Base-by-base conservation (phyloP, 2,113 vertebrate species). In the Ranitomeya imitator region DNA sequence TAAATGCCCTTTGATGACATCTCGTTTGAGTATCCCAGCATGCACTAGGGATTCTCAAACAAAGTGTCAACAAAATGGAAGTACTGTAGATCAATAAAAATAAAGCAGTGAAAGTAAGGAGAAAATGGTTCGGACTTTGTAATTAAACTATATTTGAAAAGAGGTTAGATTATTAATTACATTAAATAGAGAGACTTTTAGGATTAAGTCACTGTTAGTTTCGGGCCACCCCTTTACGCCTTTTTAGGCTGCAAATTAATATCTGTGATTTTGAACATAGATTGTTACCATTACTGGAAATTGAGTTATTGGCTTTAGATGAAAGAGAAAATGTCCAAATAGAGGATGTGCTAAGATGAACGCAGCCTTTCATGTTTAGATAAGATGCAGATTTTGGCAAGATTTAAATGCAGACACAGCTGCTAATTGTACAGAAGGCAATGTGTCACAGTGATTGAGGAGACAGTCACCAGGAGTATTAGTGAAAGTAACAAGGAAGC, bases 371-470 rank as follows among this genome's bases (percentile, higher is more conserved):
- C 23, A 79, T 79, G 37, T 79, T 79, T 19, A 79, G 76, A 86
- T 79, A 86, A 79, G 74, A 77, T 18, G 26, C n/a, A 79, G 74
- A 45, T 86, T 85, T 79, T 78, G 37, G 76, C 76, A 69, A 55
- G 37, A 31, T 76, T 57, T 6, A 51, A 45, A 37, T 74, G 8
- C 54, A 85, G 71, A 85, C 54, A 21, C 16, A 13, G 12, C 83
- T 57, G 37, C 23, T 85, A 85, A 76, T 85, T 60, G 55, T 23
- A 26, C n/a, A 76, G 54, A 60, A 81, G 6, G 19, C 59, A 54
- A 31, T 26, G 15, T 19, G 57, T 31, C 79, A 7, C 79, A 61
- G 12, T 18, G 57, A 61, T 60, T 31, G 79, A 31, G 26, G 60
- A 59, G 78, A 81, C 19, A 59, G 57, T 23, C 15, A 18, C 57